Base-by-base conservation (phyloP, 2,113 vertebrate species). In the Callaeas wilsoni region DNA sequence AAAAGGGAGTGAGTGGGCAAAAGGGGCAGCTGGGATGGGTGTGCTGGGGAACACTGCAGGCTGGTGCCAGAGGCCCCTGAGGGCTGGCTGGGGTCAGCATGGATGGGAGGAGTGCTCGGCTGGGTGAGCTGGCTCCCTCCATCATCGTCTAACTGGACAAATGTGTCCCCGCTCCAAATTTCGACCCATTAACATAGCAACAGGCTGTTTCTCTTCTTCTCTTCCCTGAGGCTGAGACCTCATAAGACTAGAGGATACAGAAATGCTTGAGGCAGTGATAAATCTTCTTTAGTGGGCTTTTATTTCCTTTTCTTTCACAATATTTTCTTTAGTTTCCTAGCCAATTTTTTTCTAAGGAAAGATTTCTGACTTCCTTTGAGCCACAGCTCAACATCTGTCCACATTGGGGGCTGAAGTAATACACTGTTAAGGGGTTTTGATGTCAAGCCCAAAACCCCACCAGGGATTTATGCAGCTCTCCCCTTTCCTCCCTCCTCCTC, bases 311-410 rank as follows among this genome's bases (percentile, higher is more conserved):
- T 96, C 96, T 97, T 97, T 95, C 94, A 97, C 96, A 97, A 97
- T 97, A 96, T 97, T 97, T 97, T 97, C 97, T 97, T 97, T 97
- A 81, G 94, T 96, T 97, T 96, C 95, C 87, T 57, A 92, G 97
- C 96, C 97, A 97, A 95, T 16, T 97, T 96, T 96, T 97, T 97
- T 93, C 96, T 93, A 84, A 95, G 93, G 96, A 97, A 97, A 96
- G 96, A 97, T 97, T 97, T 96, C 96, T 96, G 94, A 97, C 96
- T 97, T 97, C 97, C 97, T 97, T 94, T 97, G 97, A 96, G 94
- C 95, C 96, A 91, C 96, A 97, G 94, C 90, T 95, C 96, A 96
- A 97, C 97, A 97, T 97, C 97, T 97, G 96, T 96, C 96, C 95
- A 96, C 96, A 97, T 96, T 56, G 94, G 95, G 95, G 96, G 94